phyloP scores from a whole-genome alignment of 2,113 vertebrate genomes.

The Falcunculus frontatus region DNA sequence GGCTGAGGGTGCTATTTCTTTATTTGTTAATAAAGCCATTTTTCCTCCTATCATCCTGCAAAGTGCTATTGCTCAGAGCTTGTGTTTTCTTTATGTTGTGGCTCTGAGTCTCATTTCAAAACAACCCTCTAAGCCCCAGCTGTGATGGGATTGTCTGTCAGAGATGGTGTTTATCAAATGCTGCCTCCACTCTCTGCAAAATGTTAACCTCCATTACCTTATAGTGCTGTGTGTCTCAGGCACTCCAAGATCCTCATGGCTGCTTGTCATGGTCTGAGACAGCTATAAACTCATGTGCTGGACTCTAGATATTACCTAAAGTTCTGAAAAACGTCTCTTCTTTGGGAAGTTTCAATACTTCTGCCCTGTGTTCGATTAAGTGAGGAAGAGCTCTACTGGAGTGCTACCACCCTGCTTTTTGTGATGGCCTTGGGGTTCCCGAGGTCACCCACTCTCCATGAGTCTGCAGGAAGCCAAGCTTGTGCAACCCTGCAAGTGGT shows the following conservation, averaged over 20 bases:
- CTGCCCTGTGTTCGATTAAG: not conserved
- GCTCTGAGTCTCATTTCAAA: not conserved
- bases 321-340: not conserved
- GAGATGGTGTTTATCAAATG: not conserved
- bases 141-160: not conserved
- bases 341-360: not conserved
- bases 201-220: not conserved
- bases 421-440: rapidly evolving
- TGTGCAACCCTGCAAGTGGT: too few relatives aligned
- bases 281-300: not conserved
- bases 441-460: not conserved
- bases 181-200: not conserved
- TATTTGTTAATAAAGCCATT: conserved; percentile 22
- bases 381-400: not conserved
- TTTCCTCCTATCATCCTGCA: not conserved
- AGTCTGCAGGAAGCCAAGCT: not conserved
- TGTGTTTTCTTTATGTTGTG: not conserved
- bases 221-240: not conserved
- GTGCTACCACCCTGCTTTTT: not conserved
- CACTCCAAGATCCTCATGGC: not conserved
- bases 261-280: not conserved
- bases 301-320: not conserved
- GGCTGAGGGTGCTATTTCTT: not conserved
- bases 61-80: not conserved
- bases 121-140: not conserved